phyloP scores from a whole-genome alignment of 2,797 vertebrate species.

The Tragelaphus eurycerus region DNA sequence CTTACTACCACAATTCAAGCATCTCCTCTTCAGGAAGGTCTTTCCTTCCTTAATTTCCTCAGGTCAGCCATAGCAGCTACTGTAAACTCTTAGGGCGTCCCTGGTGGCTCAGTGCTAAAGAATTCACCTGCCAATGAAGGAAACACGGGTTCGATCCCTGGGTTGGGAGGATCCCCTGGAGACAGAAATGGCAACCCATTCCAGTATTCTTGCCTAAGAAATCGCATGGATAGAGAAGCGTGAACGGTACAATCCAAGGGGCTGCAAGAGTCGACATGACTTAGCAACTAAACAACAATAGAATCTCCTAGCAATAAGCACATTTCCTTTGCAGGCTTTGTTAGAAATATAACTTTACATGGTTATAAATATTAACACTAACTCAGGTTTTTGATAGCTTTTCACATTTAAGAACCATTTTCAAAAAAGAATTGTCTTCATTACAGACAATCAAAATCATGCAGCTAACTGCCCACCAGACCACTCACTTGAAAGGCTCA shows the following conservation, averaged over 20 bases:
- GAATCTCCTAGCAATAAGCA: background rate
- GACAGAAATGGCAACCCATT: background rate
- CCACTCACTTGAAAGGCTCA: background rate
- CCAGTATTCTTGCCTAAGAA: background rate
- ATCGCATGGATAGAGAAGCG: background rate
- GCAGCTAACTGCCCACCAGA: background rate
- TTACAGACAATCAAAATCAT: background rate
- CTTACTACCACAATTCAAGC: background rate
- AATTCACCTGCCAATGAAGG: background rate
- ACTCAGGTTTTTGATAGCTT: slow-evolving; percentile 60
- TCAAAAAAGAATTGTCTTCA: background rate
- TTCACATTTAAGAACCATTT: slow-evolving; percentile 54
- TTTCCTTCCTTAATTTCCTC: background rate
- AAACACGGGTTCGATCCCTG: background rate
- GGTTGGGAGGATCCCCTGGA: background rate
- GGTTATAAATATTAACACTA: slow-evolving; percentile 24
- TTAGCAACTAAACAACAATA: background rate
- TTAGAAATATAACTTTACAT: background rate
- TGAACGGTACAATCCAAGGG: background rate
- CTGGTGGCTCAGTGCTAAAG: background rate
- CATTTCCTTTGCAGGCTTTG: background rate
- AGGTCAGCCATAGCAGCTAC: background rate
- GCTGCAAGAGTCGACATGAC: background rate
- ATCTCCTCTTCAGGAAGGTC: background rate
- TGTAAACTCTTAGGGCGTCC: background rate